These are phyloP conservation scores for Hecatera dysodea DNA, from an alignment of 2,888 invertebrate genomes.

Conservation along the genomic window DNA sequence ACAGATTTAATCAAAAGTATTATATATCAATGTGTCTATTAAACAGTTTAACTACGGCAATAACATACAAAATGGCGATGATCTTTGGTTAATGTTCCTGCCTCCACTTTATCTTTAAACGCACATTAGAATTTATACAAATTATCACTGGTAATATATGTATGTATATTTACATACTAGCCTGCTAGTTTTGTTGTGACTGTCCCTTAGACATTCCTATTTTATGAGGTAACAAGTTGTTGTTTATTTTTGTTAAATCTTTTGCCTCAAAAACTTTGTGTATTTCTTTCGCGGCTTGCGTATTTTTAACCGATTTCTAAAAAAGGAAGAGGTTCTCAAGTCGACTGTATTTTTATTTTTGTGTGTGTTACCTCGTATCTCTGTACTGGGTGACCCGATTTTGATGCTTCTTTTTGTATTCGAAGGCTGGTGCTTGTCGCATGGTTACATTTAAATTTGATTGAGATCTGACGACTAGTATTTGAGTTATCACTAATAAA, in stretches of 20 bases:
- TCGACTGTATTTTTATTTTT: no score
- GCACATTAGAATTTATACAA: constrained; percentile 47
- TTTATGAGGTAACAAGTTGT: constrained; percentile 27
- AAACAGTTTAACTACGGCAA: constrained; percentile 31
- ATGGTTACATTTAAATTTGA: no score
- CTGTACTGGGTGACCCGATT: no score
- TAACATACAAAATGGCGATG: constrained; percentile 38
- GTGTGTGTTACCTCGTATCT: no score
- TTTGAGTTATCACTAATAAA: no score
- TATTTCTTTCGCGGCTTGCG: background rate
- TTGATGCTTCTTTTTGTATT: no score
- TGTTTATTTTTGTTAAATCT: constrained; percentile 9
- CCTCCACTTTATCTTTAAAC: constrained; percentile 41
- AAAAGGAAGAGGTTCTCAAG: no score
- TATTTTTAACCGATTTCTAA: no score
- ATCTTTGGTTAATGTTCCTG: constrained; percentile 19
- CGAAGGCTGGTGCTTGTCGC: no score
- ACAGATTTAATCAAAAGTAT: constrained; percentile 33
- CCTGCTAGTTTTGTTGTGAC: background rate
- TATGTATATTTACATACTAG: constrained; percentile 52
- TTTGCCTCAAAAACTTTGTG: background rate
- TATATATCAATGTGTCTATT: constrained; percentile 36
- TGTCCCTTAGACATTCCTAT: constrained; percentile 31
- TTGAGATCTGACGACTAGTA: no score
- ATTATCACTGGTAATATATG: constrained; percentile 46